phyloP scores from a whole-genome alignment of 2,888 invertebrate genomes.

The Chouioia cunea region DNA sequence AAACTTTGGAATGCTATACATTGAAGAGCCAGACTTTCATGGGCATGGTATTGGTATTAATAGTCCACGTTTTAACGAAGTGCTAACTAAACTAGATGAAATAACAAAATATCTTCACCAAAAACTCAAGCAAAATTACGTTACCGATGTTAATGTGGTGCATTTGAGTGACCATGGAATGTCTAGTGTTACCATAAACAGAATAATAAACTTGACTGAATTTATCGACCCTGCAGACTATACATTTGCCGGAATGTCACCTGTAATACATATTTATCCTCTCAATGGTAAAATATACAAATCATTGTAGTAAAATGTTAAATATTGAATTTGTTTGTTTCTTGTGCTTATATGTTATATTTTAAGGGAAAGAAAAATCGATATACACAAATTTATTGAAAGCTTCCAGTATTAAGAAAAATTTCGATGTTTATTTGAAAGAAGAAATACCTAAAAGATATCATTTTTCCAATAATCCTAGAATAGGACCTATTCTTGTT shows the following conservation, averaged over 20 bases:
- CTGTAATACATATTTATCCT: conserved; percentile 75
- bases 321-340: too few relatives aligned
- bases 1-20: conserved; percentile 78
- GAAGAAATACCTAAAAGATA: conserved; percentile 74
- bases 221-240: conserved; percentile 71
- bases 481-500: conserved; percentile 75
- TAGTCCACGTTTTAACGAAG: conserved; percentile 63
- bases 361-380: conserved; percentile 68
- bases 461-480: conserved; percentile 74
- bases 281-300: conserved; percentile 67
- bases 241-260: conserved; percentile 70
- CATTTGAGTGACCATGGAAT: conserved; percentile 83
- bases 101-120: conserved; percentile 73
- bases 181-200: conserved; percentile 70
- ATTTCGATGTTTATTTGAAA: conserved; percentile 74
- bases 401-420: conserved; percentile 65
- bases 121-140: conserved; percentile 69
- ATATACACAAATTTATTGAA: conserved; percentile 70
- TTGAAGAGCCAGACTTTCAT: conserved; percentile 78
- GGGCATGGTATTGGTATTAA: conserved; percentile 76
- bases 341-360: conserved; percentile 14
- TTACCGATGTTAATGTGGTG: conserved; percentile 75
- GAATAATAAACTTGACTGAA: conserved; percentile 72
- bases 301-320: conserved; percentile 4
- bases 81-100: conserved; percentile 70